Conservation (phyloP, 2,797 vertebrate genomes). For the Benthosema pterotum region DNA sequence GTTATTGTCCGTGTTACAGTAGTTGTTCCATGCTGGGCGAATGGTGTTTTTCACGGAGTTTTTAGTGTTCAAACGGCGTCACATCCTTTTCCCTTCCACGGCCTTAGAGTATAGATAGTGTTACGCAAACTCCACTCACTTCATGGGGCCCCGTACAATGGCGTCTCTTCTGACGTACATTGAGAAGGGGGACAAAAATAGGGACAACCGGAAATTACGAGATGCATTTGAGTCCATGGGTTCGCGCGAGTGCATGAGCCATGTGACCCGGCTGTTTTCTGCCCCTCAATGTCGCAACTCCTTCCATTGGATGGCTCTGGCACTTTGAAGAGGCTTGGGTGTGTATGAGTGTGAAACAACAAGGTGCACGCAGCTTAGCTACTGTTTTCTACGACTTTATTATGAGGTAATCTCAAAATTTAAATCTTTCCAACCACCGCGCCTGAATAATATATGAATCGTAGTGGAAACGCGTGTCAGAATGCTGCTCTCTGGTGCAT, state of each 20-base stretch:
- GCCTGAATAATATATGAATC: background rate
- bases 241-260: too few relatives aligned
- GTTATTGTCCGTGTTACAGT: background rate
- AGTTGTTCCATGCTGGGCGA: conserved; percentile 22
- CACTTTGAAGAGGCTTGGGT: conserved; percentile 67
- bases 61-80: conserved; percentile 55
- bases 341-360: conserved; percentile 51
- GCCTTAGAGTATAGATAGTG: too few relatives aligned
- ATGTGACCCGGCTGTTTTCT: too few relatives aligned
- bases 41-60: conserved; percentile 48
- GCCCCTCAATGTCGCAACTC: too few relatives aligned
- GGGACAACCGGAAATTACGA: too few relatives aligned
- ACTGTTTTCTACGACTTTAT: conserved; percentile 12
- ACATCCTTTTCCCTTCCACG: conserved; percentile 80
- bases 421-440: background rate
- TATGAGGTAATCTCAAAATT: background rate
- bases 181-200: too few relatives aligned
- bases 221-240: too few relatives aligned
- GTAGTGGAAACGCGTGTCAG: background rate
- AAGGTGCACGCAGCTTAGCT: conserved; percentile 49
- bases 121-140: too few relatives aligned
- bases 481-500: conserved; percentile 29
- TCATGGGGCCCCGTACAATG: too few relatives aligned
- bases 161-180: too few relatives aligned
- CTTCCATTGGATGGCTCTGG: too few relatives aligned